phyloP scores from a whole-genome alignment of 2,113 vertebrate species.

The Sander vitreus region DNA sequence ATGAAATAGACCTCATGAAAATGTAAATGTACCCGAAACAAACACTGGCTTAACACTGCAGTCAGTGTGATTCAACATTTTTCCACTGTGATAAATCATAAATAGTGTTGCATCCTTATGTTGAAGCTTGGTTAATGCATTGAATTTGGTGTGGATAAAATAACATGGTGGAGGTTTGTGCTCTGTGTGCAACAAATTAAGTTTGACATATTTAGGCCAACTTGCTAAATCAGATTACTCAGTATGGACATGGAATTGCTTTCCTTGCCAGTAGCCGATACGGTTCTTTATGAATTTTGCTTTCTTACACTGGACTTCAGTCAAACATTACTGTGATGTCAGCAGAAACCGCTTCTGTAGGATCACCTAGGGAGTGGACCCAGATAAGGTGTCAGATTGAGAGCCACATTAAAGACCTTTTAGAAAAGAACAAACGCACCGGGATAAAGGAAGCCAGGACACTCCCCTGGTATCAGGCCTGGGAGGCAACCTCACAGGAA shows the following conservation, averaged over 20 bases:
- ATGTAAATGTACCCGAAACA: no score
- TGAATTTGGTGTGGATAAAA: no score
- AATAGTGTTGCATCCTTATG: no score
- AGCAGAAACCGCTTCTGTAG: background rate
- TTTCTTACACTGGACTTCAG: background rate
- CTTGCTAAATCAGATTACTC: no score
- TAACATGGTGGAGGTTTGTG: background rate
- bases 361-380: background rate
- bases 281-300: background rate
- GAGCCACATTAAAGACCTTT: background rate
- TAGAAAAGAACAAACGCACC: background rate
- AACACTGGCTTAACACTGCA: no score
- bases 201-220: no score
- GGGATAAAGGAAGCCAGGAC: background rate
- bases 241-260: background rate
- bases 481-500: background rate
- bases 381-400: no score
- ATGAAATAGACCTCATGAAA: no score
- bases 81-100: no score
- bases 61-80: no score
- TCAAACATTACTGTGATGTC: background rate
- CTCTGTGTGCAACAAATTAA: background rate
- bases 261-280: background rate
- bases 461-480: background rate
- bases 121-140: no score